Percentiles rank a stretch among this genome's conserved stretches.
These are phyloP conservation scores for Drosophila willistoni DNA, from an alignment of 1,140 invertebrate genomes.

Conservation along the genomic window DNA sequence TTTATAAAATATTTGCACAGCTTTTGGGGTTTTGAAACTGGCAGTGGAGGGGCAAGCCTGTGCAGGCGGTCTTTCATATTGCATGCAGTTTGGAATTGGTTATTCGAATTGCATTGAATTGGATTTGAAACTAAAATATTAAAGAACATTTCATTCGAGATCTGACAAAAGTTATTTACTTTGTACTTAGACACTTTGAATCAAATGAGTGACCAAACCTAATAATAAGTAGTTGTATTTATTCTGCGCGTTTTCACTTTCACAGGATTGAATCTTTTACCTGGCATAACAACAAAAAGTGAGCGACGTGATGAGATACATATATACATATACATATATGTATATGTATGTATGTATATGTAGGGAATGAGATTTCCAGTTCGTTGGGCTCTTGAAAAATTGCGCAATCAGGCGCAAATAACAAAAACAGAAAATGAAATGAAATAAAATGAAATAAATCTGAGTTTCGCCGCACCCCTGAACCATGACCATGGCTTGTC, in stretches of 20 bases:
- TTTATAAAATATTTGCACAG: conserved; percentile 65
- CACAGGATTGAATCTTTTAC: neutral
- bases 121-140: conserved; percentile 79
- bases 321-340: no score
- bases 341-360: no score
- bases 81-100: conserved; percentile 68
- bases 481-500: no score
- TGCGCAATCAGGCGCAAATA: conserved; percentile 76
- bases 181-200: neutral
- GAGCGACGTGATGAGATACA: neutral
- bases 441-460: conserved; percentile 48
- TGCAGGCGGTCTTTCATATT: conserved; percentile 50
- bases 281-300: neutral
- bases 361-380: conserved; percentile 45
- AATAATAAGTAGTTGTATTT: neutral
- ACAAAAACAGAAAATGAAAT: conserved; percentile 62
- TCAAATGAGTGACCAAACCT: neutral
- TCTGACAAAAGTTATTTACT: conserved; percentile 1
- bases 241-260: conserved; percentile 9
- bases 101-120: conserved; percentile 76
- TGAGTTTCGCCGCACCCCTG: neutral
- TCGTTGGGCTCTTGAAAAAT: conserved; percentile 58
- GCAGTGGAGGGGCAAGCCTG: neutral
- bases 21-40: conserved; percentile 16
- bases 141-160: conserved; percentile 54